These are phyloP conservation scores for Cydia strobilella DNA, from an alignment of 1,140 invertebrate species.

Conservation along the genomic window DNA sequence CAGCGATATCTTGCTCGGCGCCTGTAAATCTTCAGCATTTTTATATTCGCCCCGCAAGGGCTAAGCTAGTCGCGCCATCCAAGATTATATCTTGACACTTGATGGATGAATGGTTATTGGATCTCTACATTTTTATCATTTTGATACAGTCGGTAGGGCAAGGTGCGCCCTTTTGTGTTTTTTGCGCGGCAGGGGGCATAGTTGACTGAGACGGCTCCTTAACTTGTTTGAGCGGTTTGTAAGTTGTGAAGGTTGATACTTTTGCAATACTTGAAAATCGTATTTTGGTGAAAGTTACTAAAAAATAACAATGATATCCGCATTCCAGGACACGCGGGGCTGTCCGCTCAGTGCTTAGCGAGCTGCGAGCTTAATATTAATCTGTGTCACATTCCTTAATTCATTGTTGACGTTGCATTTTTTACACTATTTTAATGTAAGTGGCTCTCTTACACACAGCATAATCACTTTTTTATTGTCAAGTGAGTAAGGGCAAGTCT, in stretches of 20 bases:
- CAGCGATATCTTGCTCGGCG: slow-evolving; percentile 67
- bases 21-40: slow-evolving; percentile 79
- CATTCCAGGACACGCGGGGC: too few species aligned
- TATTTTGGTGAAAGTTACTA: too few species aligned
- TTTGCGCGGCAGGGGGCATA: slow-evolving; percentile 45
- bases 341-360: too few species aligned
- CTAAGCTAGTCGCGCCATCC: slow-evolving; percentile 71
- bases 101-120: slow-evolving; percentile 82
- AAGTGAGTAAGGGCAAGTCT: too few species aligned
- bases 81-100: slow-evolving; percentile 81
- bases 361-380: too few species aligned
- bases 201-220: slow-evolving; percentile 38
- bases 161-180: slow-evolving; percentile 44
- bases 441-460: too few species aligned
- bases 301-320: too few species aligned
- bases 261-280: background rate
- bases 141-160: slow-evolving; percentile 73
- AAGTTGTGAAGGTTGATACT: slow-evolving; percentile 2
- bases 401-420: too few species aligned
- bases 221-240: slow-evolving; percentile 8
- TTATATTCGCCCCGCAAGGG: slow-evolving; percentile 73
- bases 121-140: slow-evolving; percentile 81
- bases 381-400: background rate
- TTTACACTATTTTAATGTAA: too few species aligned
- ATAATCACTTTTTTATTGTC: too few species aligned